Base-by-base conservation (phyloP, 92 coral and sea anemone genomes). In the Ricordea florida region DNA sequence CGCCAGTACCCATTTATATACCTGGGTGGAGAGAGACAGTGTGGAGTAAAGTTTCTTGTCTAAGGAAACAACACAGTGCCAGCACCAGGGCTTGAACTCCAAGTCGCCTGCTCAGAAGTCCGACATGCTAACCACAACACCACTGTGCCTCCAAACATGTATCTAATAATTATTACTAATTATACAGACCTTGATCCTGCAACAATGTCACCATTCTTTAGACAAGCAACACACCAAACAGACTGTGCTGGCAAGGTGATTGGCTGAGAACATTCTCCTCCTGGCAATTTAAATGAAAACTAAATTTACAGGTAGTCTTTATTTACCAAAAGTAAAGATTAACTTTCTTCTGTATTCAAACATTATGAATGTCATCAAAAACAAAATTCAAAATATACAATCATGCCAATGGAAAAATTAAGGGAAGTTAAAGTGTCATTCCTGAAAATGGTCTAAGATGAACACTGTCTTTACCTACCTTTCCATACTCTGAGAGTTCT, bases 191-290 rank as follows among this genome's bases (percentile, higher is more conserved):
- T 94, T 30, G 98, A 85, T 32, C 98, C 98, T 52, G 87, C 76
- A 28, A 93, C 92, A 67, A 94, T 70, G 46, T 94, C 98, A 10
- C 98, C 98, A 86, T 94, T 92, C 27, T 76, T 76, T 29, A 94
- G 70, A 57, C 98, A 92, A 7, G 90, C 63, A 23, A 85, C 91
- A 80, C 92, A 82, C 98, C 98, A 94, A 13, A 94, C 90, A 23
- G 98, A 91, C 50, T 88, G 94, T 2, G 97, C 97, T 57, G 98
- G 98, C 23, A 92, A 31, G 0, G 96, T 89, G 43, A 94, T 92
- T 4, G 88, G 79, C 80, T 96, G 99, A 13, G 38, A 28, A 28
- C 97, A 89, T 14, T 88, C 78, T 25, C 89, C 96, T 3, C 78
- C 99, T 96, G 61, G 4, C 65, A 20, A 10, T 15, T n/a, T n/a